phyloP scores from a whole-genome alignment of 2,888 invertebrate genomes.

The Sacculina carcini region DNA sequence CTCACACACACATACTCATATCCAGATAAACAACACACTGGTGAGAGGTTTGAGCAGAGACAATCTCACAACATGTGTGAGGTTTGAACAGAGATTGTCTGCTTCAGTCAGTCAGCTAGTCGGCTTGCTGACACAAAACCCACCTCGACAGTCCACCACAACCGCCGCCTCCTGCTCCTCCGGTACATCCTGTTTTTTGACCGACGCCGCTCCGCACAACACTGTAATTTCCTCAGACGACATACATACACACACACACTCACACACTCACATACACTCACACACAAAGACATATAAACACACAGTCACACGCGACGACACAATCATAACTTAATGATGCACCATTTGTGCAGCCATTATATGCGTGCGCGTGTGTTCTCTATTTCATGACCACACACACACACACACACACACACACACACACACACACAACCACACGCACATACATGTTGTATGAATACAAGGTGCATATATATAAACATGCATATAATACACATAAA shows the following conservation, averaged over 20 bases:
- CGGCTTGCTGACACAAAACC: too few species aligned
- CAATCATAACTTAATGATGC: background rate
- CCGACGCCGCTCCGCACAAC: too few species aligned
- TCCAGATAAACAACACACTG: background rate
- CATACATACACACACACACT: conserved; percentile 4
- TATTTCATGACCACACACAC: background rate
- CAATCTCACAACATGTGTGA: too few species aligned
- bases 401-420: conserved; percentile 3
- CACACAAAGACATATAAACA: conserved; percentile 7
- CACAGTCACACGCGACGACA: conserved; percentile 1
- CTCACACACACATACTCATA: background rate
- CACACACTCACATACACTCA: too few species aligned
- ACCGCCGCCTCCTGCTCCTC: too few species aligned
- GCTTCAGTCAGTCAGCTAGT: too few species aligned
- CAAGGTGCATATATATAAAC: background rate
- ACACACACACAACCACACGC: background rate
- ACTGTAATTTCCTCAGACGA: background rate
- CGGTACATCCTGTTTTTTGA: too few species aligned
- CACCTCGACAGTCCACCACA: too few species aligned
- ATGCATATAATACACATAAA: too few species aligned
- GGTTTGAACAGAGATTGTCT: too few species aligned
- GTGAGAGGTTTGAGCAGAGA: too few species aligned
- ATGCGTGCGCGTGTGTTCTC: background rate
- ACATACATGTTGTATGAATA: background rate
- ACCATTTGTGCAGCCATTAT: background rate